Conservation (phyloP, 2,888 invertebrate genomes). For the Diplazon laetatorius region DNA sequence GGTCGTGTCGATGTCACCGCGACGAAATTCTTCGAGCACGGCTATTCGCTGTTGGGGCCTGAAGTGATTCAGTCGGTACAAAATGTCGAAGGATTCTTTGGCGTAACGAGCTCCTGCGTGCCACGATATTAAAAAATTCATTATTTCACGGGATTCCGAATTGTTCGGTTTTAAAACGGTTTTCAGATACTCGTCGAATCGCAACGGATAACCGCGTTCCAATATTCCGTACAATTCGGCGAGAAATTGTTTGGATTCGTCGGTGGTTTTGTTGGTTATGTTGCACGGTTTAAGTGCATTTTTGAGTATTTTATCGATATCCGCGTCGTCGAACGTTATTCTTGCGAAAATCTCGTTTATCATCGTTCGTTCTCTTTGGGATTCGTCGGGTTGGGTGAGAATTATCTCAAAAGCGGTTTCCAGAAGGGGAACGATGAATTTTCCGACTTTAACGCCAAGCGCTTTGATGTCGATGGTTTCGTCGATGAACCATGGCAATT, state of each 20-base stretch:
- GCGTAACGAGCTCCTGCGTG: conserved; percentile 73
- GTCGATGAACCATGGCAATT: conserved; percentile 83
- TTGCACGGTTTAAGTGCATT: conserved; percentile 64
- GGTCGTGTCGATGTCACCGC: conserved; percentile 73
- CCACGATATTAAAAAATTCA: conserved; percentile 78
- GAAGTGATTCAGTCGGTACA: conserved; percentile 86
- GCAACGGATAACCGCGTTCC: conserved; percentile 88
- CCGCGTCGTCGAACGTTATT: conserved; percentile 85
- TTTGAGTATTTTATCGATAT: conserved; percentile 78
- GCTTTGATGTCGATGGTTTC: conserved; percentile 84
- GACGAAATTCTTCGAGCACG: conserved; percentile 87
- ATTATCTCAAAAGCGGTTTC: conserved; percentile 83
- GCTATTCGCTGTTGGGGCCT: conserved; percentile 86
- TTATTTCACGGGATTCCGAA: conserved; percentile 65
- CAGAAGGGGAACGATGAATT: conserved; percentile 85
- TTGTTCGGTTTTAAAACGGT: conserved; percentile 82
- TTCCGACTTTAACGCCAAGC: conserved; percentile 84
- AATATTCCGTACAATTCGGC: conserved; percentile 79
- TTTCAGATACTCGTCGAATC: conserved; percentile 88
- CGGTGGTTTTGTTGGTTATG: conserved; percentile 17
- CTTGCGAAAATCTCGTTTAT: conserved; percentile 85
- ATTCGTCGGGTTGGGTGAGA: conserved; percentile 81
- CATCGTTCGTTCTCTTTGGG: conserved; percentile 83
- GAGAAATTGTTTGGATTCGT: conserved; percentile 69
- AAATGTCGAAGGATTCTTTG: conserved; percentile 73